Evolutionary conservation across 2,113 vertebrate genomes (phyloP).

Genomic region (Alethe castanea): DNA sequence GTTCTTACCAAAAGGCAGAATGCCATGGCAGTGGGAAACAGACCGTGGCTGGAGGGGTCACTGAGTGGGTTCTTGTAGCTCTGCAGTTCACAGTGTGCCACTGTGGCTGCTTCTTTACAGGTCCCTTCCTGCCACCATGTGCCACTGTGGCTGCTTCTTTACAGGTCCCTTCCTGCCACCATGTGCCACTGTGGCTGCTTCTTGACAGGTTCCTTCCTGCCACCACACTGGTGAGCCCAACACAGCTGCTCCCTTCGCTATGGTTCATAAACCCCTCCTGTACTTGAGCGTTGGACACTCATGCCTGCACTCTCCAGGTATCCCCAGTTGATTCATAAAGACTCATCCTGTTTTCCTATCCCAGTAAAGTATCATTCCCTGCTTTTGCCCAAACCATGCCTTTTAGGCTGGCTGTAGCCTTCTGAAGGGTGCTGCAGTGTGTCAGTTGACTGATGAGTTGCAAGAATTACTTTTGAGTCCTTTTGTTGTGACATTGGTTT

Average conservation of each 20-base stretch:
- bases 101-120: rapidly evolving
- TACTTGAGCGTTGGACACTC: background rate
- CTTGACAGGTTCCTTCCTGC: background rate
- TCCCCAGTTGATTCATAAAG: rapidly evolving
- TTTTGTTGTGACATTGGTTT: background rate
- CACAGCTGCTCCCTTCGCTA: rapidly evolving
- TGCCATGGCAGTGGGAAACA: rapidly evolving
- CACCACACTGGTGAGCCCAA: rapidly evolving
- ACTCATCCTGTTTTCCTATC: background rate
- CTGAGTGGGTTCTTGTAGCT: background rate
- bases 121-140: background rate
- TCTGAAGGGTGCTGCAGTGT: background rate
- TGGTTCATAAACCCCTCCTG: background rate
- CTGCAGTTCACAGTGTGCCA: rapidly evolving
- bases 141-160: background rate
- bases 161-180: background rate
- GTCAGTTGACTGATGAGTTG: background rate
- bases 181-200: background rate
- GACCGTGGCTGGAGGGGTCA: background rate
- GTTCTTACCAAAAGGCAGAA: background rate
- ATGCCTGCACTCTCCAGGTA: background rate
- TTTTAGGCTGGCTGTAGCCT: background rate
- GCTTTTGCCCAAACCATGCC: background rate
- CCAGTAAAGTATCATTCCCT: background rate
- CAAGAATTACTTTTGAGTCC: background rate